Conservation (phyloP, 2,888 invertebrate genomes). For the Philaethria dido region DNA sequence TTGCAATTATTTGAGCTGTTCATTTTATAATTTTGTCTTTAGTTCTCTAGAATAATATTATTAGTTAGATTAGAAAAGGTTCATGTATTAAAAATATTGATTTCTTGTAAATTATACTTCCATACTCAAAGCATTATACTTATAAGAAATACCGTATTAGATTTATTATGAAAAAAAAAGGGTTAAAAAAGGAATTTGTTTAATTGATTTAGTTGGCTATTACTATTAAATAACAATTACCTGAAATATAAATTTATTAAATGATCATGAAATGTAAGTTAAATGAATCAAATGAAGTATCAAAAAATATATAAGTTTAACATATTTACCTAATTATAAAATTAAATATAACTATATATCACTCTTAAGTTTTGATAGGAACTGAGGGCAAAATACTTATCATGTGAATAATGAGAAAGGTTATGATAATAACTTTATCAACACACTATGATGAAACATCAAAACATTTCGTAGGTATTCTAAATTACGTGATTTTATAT, state of each 20-base stretch:
- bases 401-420: constrained; percentile 48
- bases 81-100: background rate
- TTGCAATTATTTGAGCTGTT: too few relatives aligned
- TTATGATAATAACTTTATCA: constrained; percentile 59
- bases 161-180: background rate
- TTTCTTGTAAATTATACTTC: background rate
- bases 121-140: background rate
- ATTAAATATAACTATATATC: background rate
- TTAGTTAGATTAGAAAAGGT: background rate
- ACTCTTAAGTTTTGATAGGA: constrained; percentile 13
- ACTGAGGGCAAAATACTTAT: constrained; percentile 28
- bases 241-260: background rate
- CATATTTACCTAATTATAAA: constrained; percentile 10
- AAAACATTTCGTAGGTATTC: constrained; percentile 1
- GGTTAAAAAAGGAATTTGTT: background rate
- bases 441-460: constrained; percentile 43
- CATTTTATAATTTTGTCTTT: too few relatives aligned
- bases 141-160: background rate
- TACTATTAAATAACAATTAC: background rate
- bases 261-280: background rate
- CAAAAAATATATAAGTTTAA: background rate
- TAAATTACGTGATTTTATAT: constrained; percentile 24
- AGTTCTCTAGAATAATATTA: background rate
- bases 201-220: background rate
- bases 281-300: background rate